Conservation (phyloP, 2,888 invertebrate species). For the Polydrusus tereticollis region DNA sequence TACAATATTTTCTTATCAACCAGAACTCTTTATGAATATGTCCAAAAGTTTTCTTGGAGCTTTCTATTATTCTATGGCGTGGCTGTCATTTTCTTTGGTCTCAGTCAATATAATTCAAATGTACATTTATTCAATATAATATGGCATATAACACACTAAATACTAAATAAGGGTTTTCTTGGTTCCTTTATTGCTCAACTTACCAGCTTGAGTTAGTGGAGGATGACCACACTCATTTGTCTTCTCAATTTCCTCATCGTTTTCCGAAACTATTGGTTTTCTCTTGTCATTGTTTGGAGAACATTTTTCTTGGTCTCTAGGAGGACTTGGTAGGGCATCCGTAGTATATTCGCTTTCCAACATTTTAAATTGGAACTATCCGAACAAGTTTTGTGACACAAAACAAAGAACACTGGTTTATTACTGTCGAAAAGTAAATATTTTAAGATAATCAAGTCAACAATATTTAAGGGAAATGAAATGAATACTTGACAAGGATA, state of each 20-base stretch:
- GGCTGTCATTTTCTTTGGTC: no score
- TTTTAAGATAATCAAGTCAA: background rate
- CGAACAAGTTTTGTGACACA: background rate
- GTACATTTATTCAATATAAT: no score
- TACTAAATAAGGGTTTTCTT: background rate
- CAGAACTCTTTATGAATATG: no score
- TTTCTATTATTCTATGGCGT: no score
- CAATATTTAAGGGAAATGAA: background rate
- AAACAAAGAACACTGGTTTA: constrained; percentile 1
- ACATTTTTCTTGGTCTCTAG: constrained; percentile 35
- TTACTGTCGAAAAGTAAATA: background rate
- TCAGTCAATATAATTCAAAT: no score
- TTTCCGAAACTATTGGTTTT: background rate
- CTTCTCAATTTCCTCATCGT: background rate
- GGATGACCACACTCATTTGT: background rate
- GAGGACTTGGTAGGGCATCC: constrained; percentile 50
- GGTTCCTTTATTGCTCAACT: background rate
- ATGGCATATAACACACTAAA: background rate
- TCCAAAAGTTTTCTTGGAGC: no score
- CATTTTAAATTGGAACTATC: background rate
- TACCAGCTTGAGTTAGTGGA: constrained; percentile 6
- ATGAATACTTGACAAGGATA: background rate
- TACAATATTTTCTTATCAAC: no score
- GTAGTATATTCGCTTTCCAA: constrained; percentile 43
- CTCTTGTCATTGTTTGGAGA: background rate